phyloP scores from a whole-genome alignment of 2,113 vertebrate genomes.

The Halcyon malimbica region DNA sequence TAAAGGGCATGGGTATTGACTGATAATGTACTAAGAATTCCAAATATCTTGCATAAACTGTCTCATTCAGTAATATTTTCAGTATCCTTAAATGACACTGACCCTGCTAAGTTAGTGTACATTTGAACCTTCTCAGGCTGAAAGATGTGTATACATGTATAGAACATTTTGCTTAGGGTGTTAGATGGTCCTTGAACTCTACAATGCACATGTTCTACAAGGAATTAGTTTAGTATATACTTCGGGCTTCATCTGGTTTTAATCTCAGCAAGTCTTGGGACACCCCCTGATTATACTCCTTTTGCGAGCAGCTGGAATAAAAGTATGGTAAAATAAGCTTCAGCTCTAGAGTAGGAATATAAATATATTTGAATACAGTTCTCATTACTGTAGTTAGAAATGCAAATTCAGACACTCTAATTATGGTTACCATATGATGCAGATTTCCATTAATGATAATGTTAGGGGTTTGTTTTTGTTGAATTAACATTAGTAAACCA shows the following conservation, averaged over 20 bases:
- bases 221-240: not conserved
- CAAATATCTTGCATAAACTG: not conserved
- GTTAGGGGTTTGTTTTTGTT: not conserved
- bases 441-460: not conserved
- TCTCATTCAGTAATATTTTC: not conserved
- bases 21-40: not conserved
- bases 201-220: not conserved
- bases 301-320: not conserved
- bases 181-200: not conserved
- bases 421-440: not conserved
- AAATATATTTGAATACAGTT: not conserved
- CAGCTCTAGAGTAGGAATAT: not conserved
- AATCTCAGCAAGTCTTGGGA: not conserved
- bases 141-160: not conserved
- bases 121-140: not conserved
- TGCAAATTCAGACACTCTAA: not conserved
- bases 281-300: not conserved
- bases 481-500: not conserved
- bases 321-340: not conserved
- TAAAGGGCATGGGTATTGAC: not conserved
- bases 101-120: not conserved
- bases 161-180: not conserved
- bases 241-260: not conserved
- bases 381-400: not conserved
- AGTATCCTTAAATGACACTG: not conserved